Evolutionary conservation across 2,888 invertebrate species (phyloP).

Genomic region (Nebria salina): DNA sequence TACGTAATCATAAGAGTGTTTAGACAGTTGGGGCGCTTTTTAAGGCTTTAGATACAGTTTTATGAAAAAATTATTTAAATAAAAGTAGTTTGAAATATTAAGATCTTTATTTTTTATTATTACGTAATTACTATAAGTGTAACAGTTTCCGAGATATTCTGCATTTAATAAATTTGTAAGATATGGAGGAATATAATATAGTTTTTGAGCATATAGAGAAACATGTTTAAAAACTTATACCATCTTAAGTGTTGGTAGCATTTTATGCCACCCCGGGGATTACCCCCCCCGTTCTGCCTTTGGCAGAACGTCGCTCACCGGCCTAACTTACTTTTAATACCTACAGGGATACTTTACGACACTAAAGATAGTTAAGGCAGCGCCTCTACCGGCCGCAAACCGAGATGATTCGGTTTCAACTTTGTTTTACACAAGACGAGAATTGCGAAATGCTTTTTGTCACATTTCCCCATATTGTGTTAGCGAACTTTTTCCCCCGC

Average conservation of each 20-base stretch:
- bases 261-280: constrained; percentile 41
- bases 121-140: no score
- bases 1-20: no score
- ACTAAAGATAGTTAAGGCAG: constrained; percentile 42
- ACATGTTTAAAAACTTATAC: constrained; percentile 45
- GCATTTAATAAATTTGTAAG: no score
- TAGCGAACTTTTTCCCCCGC: not conserved
- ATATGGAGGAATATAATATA: no score
- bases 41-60: no score
- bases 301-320: not conserved
- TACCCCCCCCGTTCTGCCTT: not conserved
- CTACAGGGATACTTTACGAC: constrained; percentile 44
- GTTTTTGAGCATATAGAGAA: not conserved
- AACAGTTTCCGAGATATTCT: no score
- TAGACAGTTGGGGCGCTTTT: no score
- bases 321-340: constrained; percentile 46
- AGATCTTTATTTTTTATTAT: no score
- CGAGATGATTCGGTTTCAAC: not conserved
- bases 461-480: not conserved
- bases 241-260: constrained; percentile 42
- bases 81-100: no score
- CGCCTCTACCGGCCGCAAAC: not conserved
- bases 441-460: not conserved
- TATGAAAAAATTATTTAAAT: no score
- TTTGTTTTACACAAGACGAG: not conserved